Evolutionary conservation across 2,113 vertebrate species (phyloP).

Genomic region (Proteles cristata): DNA sequence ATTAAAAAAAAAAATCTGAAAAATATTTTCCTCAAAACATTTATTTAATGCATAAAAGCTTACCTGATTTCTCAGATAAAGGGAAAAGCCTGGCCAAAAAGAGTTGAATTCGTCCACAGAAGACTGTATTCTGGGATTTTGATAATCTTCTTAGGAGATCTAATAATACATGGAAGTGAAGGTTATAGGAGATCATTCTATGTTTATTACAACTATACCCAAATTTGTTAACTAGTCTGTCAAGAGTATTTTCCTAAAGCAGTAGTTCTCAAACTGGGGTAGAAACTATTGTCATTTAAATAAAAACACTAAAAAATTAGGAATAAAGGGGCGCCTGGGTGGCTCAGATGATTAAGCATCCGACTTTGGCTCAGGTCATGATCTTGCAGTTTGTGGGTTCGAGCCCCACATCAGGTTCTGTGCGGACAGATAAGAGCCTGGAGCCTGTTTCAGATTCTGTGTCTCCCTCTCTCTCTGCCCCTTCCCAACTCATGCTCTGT

Average conservation of each 20-base stretch:
- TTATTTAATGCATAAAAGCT: conserved; percentile 68
- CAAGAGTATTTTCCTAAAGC: conserved; percentile 34
- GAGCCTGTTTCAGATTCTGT: too few species aligned
- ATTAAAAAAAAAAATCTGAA: conserved; percentile 14
- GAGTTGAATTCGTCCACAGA: conserved; percentile 98
- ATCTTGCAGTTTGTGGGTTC: too few species aligned
- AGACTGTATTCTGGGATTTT: conserved; percentile 99
- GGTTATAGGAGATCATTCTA: conserved; percentile 35
- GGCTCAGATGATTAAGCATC: too few species aligned
- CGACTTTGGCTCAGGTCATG: too few species aligned
- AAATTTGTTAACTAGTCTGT: conserved; percentile 34
- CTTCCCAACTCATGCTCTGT: too few species aligned
- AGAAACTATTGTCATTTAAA: background rate
- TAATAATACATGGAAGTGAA: conserved; percentile 78
- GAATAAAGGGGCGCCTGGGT: background rate
- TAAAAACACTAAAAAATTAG: conserved; percentile 18
- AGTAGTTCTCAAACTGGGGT: background rate
- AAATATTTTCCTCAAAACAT: conserved; percentile 6
- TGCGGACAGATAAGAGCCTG: too few species aligned
- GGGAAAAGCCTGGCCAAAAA: conserved; percentile 98
- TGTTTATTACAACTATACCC: conserved; percentile 5
- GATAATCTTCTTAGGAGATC: conserved; percentile 97
- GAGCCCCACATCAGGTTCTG: too few species aligned
- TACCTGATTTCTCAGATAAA: conserved; percentile 98
- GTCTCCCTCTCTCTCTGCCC: too few species aligned